These are phyloP conservation scores for Dascyllus trimaculatus DNA, from an alignment of 2,113 vertebrate species.

Conservation along the genomic window DNA sequence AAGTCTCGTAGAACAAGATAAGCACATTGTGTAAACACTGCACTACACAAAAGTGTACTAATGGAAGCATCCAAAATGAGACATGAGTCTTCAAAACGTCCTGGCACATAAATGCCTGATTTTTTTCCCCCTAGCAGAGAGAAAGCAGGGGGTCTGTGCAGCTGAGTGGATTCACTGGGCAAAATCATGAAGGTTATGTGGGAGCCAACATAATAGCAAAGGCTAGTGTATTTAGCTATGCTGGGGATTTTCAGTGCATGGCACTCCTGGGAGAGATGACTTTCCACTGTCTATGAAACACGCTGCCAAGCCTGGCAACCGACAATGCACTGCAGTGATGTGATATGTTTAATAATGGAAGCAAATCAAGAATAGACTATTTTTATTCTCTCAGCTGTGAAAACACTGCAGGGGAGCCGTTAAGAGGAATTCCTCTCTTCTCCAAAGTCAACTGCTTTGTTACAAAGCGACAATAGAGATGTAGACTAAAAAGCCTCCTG, in stretches of 20 bases:
- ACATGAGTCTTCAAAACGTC: neutral
- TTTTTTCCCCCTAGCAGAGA: slow-evolving; percentile 29
- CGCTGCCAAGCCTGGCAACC: slow-evolving; percentile 67
- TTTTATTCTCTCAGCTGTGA: slow-evolving; percentile 53
- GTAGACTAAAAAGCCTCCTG: neutral
- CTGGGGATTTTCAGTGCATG: slow-evolving; percentile 52
- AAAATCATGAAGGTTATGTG: slow-evolving; percentile 56
- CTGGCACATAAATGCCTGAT: slow-evolving; percentile 41
- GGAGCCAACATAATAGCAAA: slow-evolving; percentile 53
- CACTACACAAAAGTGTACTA: too few species aligned
- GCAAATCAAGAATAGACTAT: slow-evolving; percentile 57
- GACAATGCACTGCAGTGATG: slow-evolving; percentile 68
- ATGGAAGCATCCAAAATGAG: too few species aligned
- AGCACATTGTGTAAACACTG: too few species aligned
- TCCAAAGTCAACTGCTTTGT: slow-evolving; percentile 54
- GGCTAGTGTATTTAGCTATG: slow-evolving; percentile 65
- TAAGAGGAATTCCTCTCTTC: slow-evolving; percentile 32
- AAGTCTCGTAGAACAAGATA: too few species aligned
- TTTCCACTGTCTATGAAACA: slow-evolving; percentile 38
- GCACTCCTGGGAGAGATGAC: slow-evolving; percentile 63
- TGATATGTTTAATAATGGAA: slow-evolving; percentile 74
- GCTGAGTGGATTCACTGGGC: slow-evolving; percentile 26
- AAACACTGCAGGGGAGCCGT: slow-evolving; percentile 48
- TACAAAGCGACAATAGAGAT: slow-evolving; percentile 18
- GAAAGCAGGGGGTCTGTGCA: slow-evolving; percentile 26